These are phyloP conservation scores for Pegoplata infirma DNA, from an alignment of 2,888 invertebrate species.

Conservation along the genomic window DNA sequence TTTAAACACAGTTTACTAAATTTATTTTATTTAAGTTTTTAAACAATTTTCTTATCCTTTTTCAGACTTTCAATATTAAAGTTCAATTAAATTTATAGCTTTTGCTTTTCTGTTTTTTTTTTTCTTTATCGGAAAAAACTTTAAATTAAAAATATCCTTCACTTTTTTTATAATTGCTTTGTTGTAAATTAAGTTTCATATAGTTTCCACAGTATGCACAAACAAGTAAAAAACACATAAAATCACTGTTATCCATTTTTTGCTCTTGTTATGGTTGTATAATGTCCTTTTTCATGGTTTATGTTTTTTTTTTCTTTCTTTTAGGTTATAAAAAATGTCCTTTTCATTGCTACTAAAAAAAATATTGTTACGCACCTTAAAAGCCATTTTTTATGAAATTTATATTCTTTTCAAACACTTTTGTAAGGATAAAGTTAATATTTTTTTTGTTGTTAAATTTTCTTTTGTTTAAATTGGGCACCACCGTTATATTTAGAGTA, in stretches of 20 bases:
- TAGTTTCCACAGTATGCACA: background rate
- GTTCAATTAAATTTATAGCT: background rate
- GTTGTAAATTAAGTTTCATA: background rate
- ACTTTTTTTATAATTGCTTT: background rate
- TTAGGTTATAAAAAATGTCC: background rate
- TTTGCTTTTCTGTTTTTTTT: background rate
- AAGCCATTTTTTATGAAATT: slow-evolving; percentile 57
- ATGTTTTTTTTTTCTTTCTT: background rate
- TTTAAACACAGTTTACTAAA: no score
- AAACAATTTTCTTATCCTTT: no score
- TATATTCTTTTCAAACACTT: slow-evolving; percentile 23
- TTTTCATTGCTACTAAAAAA: no score
- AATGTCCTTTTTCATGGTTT: background rate
- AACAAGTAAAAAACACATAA: background rate
- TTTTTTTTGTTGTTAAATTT: slow-evolving; percentile 15
- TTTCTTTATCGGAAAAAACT: background rate
- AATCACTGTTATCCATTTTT: background rate
- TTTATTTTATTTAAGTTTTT: no score
- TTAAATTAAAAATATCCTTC: slow-evolving; percentile 31
- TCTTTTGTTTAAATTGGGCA: slow-evolving; percentile 14
- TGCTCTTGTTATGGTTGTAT: background rate
- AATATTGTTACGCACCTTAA: slow-evolving; percentile 58
- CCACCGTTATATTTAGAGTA: slow-evolving; percentile 52
- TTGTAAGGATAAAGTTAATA: slow-evolving; percentile 17
- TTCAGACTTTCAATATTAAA: no score